These are phyloP conservation scores for Lingula anatina DNA, from an alignment of 2,888 invertebrate species.

Conservation along the genomic window DNA sequence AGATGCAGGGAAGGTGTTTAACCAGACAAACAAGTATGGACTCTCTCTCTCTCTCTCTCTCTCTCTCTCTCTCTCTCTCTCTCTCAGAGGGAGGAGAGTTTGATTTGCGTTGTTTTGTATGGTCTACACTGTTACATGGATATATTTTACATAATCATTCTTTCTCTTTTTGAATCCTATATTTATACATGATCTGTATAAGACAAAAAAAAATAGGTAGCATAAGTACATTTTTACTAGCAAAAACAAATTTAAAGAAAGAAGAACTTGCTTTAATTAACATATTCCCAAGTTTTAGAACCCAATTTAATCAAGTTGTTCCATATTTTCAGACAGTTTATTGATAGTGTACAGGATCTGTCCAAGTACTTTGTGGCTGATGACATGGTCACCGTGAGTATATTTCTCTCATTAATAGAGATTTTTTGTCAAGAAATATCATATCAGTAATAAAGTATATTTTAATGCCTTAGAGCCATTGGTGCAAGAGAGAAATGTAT, in stretches of 20 bases:
- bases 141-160: neutral
- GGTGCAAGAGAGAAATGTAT: neutral
- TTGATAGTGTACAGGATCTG: conserved; percentile 83
- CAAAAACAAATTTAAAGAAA: neutral
- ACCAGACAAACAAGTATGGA: too few relatives aligned
- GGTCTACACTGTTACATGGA: too few relatives aligned
- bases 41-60: too few relatives aligned
- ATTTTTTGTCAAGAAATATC: neutral
- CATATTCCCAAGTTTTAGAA: too few relatives aligned
- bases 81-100: too few relatives aligned
- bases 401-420: neutral
- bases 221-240: conserved; percentile 4
- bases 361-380: conserved; percentile 83
- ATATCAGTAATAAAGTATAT: too few relatives aligned
- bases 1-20: conserved; percentile 86
- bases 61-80: too few relatives aligned
- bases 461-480: neutral
- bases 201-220: conserved; percentile 1
- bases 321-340: conserved; percentile 61
- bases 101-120: too few relatives aligned
- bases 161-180: neutral
- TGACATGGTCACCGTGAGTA: conserved; percentile 67
- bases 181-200: neutral
- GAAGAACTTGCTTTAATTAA: conserved; percentile 10
- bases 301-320: too few relatives aligned